A percentile compares a stretch with the other conserved stretches of the same genome.
These are phyloP conservation scores for Calyptomena viridis DNA, from an alignment of 2,113 vertebrate genomes.

Conservation along the genomic window DNA sequence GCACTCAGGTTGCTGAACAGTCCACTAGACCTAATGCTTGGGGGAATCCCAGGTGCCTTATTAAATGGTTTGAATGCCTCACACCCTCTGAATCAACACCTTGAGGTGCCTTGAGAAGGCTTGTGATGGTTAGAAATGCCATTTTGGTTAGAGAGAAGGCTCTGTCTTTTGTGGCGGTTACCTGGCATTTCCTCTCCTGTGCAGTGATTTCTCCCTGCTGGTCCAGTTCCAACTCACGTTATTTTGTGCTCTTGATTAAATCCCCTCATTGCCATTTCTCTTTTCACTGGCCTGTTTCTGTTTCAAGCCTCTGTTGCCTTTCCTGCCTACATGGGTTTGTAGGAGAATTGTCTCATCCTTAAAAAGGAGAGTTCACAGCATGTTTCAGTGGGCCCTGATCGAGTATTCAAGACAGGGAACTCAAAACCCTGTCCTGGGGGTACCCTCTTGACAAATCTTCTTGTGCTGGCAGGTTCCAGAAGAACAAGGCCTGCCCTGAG, in stretches of 20 bases:
- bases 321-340: not conserved
- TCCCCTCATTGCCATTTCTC: not conserved
- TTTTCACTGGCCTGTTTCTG: not conserved
- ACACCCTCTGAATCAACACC: not conserved
- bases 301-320: not conserved
- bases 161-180: not conserved
- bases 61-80: not conserved
- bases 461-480: slow-evolving; percentile 71
- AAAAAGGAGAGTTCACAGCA: not conserved
- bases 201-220: not conserved
- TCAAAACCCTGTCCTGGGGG: not conserved
- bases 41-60: not conserved
- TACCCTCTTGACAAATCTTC: not conserved
- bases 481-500: slow-evolving; percentile 81
- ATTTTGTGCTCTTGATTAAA: not conserved
- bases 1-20: not conserved
- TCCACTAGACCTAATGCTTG: not conserved
- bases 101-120: not conserved
- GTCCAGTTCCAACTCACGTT: not conserved
- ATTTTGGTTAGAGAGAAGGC: not conserved
- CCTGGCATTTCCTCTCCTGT: not conserved
- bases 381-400: not conserved
- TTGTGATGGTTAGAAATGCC: not conserved
- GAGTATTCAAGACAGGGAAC: not conserved
- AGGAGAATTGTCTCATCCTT: not conserved